Evolutionary conservation across 2,113 vertebrate species (phyloP), one percentile per base, ranked within the genome.

Genomic region (Oreochromis spilurus): DNA sequence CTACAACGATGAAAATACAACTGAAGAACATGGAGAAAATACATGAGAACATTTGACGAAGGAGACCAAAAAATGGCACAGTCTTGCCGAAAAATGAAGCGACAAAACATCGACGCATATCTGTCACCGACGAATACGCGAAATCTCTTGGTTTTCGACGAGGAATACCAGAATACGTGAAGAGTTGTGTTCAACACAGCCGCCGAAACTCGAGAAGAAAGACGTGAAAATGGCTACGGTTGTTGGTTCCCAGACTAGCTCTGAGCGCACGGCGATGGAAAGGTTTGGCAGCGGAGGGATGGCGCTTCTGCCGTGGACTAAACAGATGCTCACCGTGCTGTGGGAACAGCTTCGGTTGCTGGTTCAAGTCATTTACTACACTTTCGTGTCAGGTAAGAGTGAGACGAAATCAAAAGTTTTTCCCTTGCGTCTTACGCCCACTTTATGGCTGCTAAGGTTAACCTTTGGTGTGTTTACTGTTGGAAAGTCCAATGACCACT

Each of bases 351-450:
- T 97, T 2, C 92, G 96, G 57, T 52, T 96, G 88, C 85, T 97
- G 89, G 80, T 96, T 7, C 96, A 96, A n/a, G 92, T 97, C 80
- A 96, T 97, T 19, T 97, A 96, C 91, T 96, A 95, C 94, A 95
- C 91, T 34, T 95, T 95, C 54, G 67, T 96, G 72, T 91, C 96
- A 38, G 96, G 96, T 97, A 24, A 80, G 89, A 21, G 19, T 6
- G 31, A 10, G 4, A 4, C 4, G 48, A 5, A 53, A 13, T 2
- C 4, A 12, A 26, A 24, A 57, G 36, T 14, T 67, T 21, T 34
- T 26, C 45, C 21, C 4, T 50, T 60, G 24, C 2, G 57, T 81
- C 16, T 43, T 12, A 58, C 54, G 36, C 65, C 65, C 38, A 70
- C 65, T 43, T 70, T 24, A 72, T 16, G 43, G 67, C 12, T 72